Percentiles rank a stretch among this genome's conserved stretches.
Evolutionary conservation across 2,888 invertebrate species (phyloP).

Genomic region (Spodoptera littoralis): DNA sequence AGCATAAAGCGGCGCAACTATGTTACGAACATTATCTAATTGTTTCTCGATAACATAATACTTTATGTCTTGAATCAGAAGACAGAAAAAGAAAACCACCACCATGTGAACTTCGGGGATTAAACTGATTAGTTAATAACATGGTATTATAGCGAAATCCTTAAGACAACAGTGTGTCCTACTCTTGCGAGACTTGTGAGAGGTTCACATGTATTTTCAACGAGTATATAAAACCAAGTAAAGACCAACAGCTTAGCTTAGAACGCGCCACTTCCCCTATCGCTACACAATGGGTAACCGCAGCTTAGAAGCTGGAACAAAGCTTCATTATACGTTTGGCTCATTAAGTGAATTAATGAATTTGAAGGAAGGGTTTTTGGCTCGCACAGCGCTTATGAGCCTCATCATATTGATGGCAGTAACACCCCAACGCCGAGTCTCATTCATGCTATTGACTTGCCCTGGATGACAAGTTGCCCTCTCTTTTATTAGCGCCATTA

Average conservation of each 20-base stretch:
- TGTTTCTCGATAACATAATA: constrained; percentile 13
- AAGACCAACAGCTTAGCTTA: constrained; percentile 63
- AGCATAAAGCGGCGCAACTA: constrained; percentile 41
- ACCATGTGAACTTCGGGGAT: constrained; percentile 41
- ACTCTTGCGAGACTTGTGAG: constrained; percentile 12
- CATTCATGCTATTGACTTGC: constrained; percentile 15
- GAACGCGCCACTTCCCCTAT: constrained; percentile 69
- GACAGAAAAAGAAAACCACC: constrained; percentile 3
- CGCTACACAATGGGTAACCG: constrained; percentile 71
- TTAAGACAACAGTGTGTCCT: constrained; percentile 28
- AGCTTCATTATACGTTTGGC: constrained; percentile 79
- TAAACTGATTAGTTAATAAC: constrained; percentile 33
- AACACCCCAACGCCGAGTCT: constrained; percentile 28
- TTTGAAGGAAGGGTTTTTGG: constrained; percentile 73
- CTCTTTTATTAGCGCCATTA: background rate
- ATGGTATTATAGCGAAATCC: constrained; percentile 39
- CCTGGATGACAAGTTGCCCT: background rate
- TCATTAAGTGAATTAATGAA: constrained; percentile 83
- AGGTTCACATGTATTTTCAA: constrained; percentile 32
- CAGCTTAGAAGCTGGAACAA: constrained; percentile 72
- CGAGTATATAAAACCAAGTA: constrained; percentile 47
- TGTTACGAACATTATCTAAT: constrained; percentile 46
- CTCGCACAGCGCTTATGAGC: constrained; percentile 64
- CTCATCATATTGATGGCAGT: constrained; percentile 71
- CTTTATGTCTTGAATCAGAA: background rate